Evolutionary conservation across 1,140 invertebrate species (phyloP).

Genomic region (Nomia melanderi): DNA sequence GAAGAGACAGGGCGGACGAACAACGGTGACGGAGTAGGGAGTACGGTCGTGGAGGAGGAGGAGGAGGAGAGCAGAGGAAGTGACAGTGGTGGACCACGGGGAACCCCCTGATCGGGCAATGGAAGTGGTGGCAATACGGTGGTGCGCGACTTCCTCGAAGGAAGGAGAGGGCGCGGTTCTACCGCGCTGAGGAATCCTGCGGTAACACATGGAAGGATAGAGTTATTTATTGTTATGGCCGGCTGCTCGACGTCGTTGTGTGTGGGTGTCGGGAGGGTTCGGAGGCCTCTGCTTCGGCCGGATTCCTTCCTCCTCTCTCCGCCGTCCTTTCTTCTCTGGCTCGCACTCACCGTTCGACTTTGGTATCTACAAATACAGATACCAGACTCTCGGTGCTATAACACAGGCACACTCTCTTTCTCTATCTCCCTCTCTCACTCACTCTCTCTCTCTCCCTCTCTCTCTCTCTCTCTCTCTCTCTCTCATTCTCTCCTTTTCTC

Average conservation of each 20-base stretch:
- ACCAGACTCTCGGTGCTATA: conserved; percentile 69
- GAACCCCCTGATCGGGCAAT: conserved; percentile 42
- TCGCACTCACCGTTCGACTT: conserved; percentile 52
- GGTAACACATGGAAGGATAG: conserved; percentile 78
- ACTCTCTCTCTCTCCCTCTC: conserved; percentile 2
- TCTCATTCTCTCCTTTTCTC: conserved; percentile 9
- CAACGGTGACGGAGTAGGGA: not conserved
- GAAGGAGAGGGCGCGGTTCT: conserved; percentile 68
- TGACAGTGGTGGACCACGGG: conserved; percentile 18
- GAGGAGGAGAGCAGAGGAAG: conserved; percentile 10
- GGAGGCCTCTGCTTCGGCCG: conserved; percentile 59
- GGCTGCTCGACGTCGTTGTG: conserved; percentile 70
- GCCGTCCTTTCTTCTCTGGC: conserved; percentile 49
- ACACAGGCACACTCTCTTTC: conserved; percentile 61
- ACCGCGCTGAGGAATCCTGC: conserved; percentile 70
- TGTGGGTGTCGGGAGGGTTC: conserved; percentile 72
- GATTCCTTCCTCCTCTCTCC: conserved; percentile 32
- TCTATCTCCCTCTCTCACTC: conserved; percentile 9
- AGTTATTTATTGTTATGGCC: conserved; percentile 80
- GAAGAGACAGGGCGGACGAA: not conserved
- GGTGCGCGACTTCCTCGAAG: conserved; percentile 67
- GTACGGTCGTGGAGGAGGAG: not conserved
- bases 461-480: conserved; percentile 30
- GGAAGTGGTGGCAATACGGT: conserved; percentile 65
- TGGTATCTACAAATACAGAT: conserved; percentile 77